These are phyloP conservation scores for Saguinus midas DNA, from an alignment of 2,113 vertebrate species.

Conservation along the genomic window DNA sequence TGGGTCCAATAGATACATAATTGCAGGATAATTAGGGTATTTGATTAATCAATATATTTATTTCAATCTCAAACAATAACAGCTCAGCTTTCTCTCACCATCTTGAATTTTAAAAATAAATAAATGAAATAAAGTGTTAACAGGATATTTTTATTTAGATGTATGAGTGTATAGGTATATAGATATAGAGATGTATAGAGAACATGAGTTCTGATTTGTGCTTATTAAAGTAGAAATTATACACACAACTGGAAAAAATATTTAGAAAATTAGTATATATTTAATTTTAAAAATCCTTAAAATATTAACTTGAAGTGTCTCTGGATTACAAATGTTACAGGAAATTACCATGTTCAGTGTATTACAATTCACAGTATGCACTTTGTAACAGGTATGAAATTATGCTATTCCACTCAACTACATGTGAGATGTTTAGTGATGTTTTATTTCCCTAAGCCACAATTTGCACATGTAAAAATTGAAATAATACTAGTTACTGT, in stretches of 20 bases:
- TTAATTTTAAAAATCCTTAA: not conserved
- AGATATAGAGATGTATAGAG: not conserved
- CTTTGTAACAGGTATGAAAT: not conserved
- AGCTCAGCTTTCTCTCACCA: not conserved
- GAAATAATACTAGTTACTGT: not conserved
- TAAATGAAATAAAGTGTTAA: not conserved
- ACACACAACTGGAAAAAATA: not conserved
- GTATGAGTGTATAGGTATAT: not conserved
- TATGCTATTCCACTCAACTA: not conserved
- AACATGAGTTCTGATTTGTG: not conserved
- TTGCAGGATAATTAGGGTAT: not conserved
- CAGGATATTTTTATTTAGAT: not conserved
- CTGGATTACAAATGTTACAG: not conserved
- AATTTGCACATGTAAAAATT: not conserved
- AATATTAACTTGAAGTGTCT: not conserved
- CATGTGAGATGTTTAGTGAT: not conserved
- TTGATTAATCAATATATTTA: conserved; percentile 9
- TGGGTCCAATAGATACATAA: not conserved
- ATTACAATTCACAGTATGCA: not conserved
- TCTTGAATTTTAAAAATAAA: not conserved
- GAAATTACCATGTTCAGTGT: not conserved
- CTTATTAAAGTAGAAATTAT: not conserved
- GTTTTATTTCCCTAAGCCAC: not conserved
- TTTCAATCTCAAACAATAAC: not conserved
- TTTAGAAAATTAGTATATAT: not conserved